These are phyloP conservation scores for Sycobia sp. DNA, from an alignment of 1,140 invertebrate genomes.

Conservation along the genomic window DNA sequence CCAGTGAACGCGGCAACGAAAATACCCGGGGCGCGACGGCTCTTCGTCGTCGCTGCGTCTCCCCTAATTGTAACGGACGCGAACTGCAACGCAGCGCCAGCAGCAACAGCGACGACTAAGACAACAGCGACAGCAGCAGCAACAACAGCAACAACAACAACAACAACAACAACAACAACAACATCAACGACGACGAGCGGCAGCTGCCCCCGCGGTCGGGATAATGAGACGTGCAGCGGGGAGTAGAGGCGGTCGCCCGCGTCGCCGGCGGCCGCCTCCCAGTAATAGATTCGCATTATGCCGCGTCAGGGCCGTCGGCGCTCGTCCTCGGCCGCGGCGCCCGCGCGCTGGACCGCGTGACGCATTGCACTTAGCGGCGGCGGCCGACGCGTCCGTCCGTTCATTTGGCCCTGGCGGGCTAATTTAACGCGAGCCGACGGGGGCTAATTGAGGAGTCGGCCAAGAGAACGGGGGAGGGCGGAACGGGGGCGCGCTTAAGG, in stretches of 20 bases:
- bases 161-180: conserved; percentile 20
- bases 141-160: conserved; percentile 25
- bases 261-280: conserved; percentile 31
- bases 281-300: conserved; percentile 59
- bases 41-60: too few species aligned
- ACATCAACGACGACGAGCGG: conserved; percentile 31
- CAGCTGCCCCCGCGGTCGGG: conserved; percentile 30
- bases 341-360: conserved; percentile 43
- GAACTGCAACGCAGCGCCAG: not conserved
- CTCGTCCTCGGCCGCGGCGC: too few species aligned
- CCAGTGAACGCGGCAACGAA: too few species aligned
- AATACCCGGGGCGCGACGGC: too few species aligned
- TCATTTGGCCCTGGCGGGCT: conserved; percentile 39
- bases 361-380: conserved; percentile 48
- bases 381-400: conserved; percentile 34
- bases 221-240: conserved; percentile 53
- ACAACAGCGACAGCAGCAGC: too few species aligned
- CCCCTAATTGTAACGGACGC: conserved; percentile 26
- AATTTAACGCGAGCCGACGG: conserved; percentile 39
- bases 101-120: too few species aligned
- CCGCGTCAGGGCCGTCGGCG: conserved; percentile 43
- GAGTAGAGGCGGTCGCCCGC: not conserved
- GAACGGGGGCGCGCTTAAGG: not conserved
- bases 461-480: too few species aligned
- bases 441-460: not conserved